phyloP scores from a whole-genome alignment of 1,140 invertebrate genomes.

The Sarcophaga bullata region DNA sequence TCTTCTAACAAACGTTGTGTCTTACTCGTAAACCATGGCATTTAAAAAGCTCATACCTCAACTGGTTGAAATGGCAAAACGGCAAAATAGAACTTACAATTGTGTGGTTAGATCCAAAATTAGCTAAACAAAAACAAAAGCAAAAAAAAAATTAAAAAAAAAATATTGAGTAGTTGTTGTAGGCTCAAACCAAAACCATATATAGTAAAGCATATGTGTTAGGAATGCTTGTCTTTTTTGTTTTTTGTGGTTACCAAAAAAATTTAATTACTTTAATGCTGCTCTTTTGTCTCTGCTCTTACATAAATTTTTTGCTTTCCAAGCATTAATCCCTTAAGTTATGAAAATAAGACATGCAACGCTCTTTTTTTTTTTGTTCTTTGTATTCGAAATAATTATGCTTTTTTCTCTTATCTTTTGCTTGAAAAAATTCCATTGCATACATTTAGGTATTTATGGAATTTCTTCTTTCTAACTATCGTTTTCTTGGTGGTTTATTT shows the following conservation, averaged over 20 bases:
- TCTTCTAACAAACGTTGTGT: too few relatives aligned
- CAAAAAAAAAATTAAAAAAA: neutral
- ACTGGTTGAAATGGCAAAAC: too few relatives aligned
- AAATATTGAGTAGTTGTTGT: neutral
- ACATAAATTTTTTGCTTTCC: slow-evolving; percentile 1
- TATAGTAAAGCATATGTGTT: slow-evolving; percentile 6
- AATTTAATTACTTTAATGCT: slow-evolving; percentile 25
- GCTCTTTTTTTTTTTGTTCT: neutral
- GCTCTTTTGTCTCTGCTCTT: neutral
- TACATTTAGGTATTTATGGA: too few relatives aligned
- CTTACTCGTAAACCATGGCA: too few relatives aligned
- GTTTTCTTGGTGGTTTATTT: neutral
- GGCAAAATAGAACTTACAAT: neutral
- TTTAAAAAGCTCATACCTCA: neutral
- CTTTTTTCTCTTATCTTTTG: neutral
- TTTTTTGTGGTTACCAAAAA: neutral
- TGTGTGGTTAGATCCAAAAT: slow-evolving; percentile 15
- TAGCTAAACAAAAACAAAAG: neutral
- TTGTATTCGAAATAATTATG: too few relatives aligned
- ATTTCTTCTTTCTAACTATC: too few relatives aligned
- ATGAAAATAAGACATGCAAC: slow-evolving; percentile 14
- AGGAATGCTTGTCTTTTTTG: neutral
- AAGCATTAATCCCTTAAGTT: neutral
- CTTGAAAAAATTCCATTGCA: neutral
- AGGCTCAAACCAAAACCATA: neutral